Percentiles rank a stretch among this genome's conserved stretches.
Conservation (phyloP, 1,140 invertebrate genomes). For the Oreohelix idahoensis region DNA sequence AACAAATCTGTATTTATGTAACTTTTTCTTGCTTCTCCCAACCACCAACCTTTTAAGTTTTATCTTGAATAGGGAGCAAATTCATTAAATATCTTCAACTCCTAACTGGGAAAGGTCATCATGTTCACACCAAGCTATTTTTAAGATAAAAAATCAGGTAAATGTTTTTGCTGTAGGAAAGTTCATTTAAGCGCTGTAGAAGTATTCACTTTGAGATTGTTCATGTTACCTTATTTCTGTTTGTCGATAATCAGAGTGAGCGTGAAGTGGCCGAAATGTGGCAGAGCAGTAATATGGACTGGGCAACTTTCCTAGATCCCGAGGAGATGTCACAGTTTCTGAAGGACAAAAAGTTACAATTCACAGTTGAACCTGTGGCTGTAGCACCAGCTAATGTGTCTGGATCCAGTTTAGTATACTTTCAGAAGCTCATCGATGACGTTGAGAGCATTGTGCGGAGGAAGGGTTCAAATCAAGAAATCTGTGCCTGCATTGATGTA, state of each 20-base stretch:
- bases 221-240: too few species aligned
- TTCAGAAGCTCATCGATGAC: background rate
- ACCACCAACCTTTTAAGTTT: too few species aligned
- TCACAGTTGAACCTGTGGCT: conserved; percentile 51
- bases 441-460: conserved; percentile 1
- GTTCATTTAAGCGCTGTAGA: too few species aligned
- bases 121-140: too few species aligned
- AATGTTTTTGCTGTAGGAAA: too few species aligned
- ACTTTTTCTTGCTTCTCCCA: too few species aligned
- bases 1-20: too few species aligned
- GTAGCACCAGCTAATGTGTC: conserved; percentile 43
- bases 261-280: conserved; percentile 16
- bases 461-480: background rate
- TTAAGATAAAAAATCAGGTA: too few species aligned
- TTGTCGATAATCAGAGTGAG: conserved; percentile 27
- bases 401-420: background rate
- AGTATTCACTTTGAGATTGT: too few species aligned
- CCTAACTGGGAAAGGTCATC: too few species aligned
- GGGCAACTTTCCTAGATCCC: background rate
- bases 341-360: conserved; percentile 63
- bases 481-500: conserved; percentile 12
- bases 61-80: too few species aligned
- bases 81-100: too few species aligned
- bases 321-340: background rate
- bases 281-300: conserved; percentile 2